These are phyloP conservation scores for Aphodius granarius DNA, from an alignment of 2,888 invertebrate species.

Conservation along the genomic window DNA sequence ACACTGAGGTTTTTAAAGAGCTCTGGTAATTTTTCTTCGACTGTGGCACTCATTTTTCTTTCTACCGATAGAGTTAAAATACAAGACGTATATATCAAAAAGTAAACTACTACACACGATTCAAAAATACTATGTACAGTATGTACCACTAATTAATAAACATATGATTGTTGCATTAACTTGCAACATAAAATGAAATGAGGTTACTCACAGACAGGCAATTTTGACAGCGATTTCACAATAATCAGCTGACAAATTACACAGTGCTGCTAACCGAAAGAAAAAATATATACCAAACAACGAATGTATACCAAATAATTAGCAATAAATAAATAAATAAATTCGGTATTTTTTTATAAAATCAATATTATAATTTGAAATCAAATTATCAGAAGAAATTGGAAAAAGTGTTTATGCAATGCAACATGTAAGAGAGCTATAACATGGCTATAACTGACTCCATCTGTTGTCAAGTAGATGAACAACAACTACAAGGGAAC, in stretches of 20 bases:
- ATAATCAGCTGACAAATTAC: background rate
- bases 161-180: background rate
- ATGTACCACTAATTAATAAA: background rate
- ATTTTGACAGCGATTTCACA: background rate
- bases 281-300: background rate
- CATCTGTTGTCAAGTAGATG: background rate
- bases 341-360: too few species aligned
- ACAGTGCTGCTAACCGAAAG: background rate
- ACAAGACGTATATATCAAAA: background rate
- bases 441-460: background rate
- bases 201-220: background rate
- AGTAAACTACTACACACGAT: background rate
- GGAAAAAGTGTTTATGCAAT: background rate
- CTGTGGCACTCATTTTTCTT: background rate
- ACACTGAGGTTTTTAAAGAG: background rate
- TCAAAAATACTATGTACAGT: background rate
- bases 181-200: background rate
- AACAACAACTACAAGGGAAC: background rate
- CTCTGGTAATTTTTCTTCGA: background rate
- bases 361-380: background rate
- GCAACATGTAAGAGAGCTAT: background rate
- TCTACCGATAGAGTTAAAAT: background rate
- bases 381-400: background rate
- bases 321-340: too few species aligned
- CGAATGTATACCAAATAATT: background rate